Evolutionary conservation across 2,888 invertebrate species (phyloP), one percentile per base, ranked within the genome.

Genomic region (Sepiola atlantica): DNA sequence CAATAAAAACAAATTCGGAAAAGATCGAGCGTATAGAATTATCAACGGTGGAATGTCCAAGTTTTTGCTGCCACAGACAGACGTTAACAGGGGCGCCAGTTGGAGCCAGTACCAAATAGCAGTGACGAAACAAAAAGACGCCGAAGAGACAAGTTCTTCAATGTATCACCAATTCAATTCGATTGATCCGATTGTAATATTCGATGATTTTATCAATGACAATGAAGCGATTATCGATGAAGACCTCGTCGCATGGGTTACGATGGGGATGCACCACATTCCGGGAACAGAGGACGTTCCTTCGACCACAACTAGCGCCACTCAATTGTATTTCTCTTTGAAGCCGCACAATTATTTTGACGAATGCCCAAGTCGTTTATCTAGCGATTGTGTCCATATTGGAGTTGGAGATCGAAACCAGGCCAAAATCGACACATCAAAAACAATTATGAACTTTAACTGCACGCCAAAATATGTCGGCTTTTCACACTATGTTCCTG

Each of bases 241-340:
- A 94, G 97, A 97, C 94, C 95, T 97, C 21, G 96, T 97, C n/a
- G 96, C 95, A 90, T 97, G 97, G 97, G 95, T 96, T 45, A 96
- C 97, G 4, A 94, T 96, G 91, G 97, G 97, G 3, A 94, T 95
- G 24, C 95, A 96, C 94, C 96, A 96, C 94, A 96, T 97, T 55
- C 97, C 97, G 8, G 96, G 96, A 90, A 96, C 96, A 10, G 97
- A 97, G 94, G 97, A 97, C 95, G 96, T 96, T 18, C 97, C 97
- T 0, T 95, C 96, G 54, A 96, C 95, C 16, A 95, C 96, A 57
- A 97, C 96, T 10, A 94, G 96, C 12, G 95, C 95, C 28, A 96
- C 95, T 77, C 95, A 96, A 93, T 95, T 96, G 92, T 95, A 95
- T 61, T 95, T 97, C 94, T 95, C 95, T 90, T 94, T 97, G 35